A percentile compares a stretch with the other conserved stretches of the same genome.
Evolutionary conservation across 1,140 invertebrate species (phyloP).

Genomic region (Saxidomus purpurata): DNA sequence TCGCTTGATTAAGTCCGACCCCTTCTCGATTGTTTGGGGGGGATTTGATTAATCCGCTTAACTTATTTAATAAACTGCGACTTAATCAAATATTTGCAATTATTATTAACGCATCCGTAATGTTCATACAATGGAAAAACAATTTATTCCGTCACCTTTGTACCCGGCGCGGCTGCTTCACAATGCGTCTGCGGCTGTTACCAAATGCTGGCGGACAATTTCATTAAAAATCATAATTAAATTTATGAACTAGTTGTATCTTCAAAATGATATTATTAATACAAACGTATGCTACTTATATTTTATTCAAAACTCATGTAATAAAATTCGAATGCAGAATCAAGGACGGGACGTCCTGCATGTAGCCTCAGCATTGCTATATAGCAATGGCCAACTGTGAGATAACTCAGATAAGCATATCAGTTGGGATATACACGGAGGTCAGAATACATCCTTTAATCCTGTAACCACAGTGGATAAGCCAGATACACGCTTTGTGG

Average conservation of each 20-base stretch:
- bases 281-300: no score
- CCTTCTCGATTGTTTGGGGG: background rate
- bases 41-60: background rate
- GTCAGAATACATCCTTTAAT: slow-evolving; percentile 43
- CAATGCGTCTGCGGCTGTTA: no score
- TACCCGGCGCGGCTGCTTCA: no score
- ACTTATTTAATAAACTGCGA: slow-evolving; percentile 41
- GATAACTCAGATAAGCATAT: slow-evolving; percentile 25
- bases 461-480: slow-evolving; percentile 27
- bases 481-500: slow-evolving; percentile 41
- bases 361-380: no score
- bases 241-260: no score
- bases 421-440: background rate
- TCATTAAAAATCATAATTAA: no score
- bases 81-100: slow-evolving; percentile 34
- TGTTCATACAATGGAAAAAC: slow-evolving; percentile 14
- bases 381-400: slow-evolving; percentile 17
- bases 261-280: no score
- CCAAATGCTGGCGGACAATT: no score
- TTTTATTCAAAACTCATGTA: no score
- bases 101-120: background rate
- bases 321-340: no score
- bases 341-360: no score
- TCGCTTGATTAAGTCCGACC: slow-evolving; percentile 29
- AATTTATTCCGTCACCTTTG: background rate